Base-by-base conservation (phyloP, 2,888 invertebrate species). In the Silvanus unidentatus region DNA sequence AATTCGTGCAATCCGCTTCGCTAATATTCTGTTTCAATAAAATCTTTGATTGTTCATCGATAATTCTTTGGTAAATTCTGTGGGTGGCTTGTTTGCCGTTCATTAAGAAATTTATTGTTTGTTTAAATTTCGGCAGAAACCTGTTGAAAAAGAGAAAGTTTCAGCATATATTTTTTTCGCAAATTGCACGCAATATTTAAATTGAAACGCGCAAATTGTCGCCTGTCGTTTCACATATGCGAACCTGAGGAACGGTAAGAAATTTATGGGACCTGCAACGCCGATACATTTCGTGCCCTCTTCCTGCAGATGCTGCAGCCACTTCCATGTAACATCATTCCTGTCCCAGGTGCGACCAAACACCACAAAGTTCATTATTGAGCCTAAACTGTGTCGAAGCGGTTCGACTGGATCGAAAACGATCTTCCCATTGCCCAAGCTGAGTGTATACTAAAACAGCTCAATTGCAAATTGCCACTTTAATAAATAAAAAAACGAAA, bases 211-310 rank as follows among this genome's bases (percentile, higher is more conserved):
- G 30, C 39, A 22, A 41, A n/a, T 29, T 30, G 13, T 13, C 32
- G 40, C 16, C 40, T 40, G 27, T 30, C 16, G 10, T 16, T 28
- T 2, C 16, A 16, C 16, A 16, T 6, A 32, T 10, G 32, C 32
- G 15, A 15, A 59, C 60, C 60, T 55, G 12, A 60, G 45, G 45
- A 86, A 82, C 10, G 93, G 90, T 51, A 93, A 73, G 70, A 92
- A 93, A 69, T 93, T 93, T 2, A 91, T 76, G 9, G 85, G 80
- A 1, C 87, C 90, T 1, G 90, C 84, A 2, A 93, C 80, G 0
- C 90, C 89, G 64, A 93, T 85, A 58, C 84, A 78, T 63, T 88
- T 85, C 39, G 86, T 82, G 1, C 92, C 91, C 66, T 89, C 87
- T 64, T 90, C 89, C 68, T 91, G 88, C 40, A 88, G 73, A 55